Percentiles rank a stretch among this genome's conserved stretches.
These are phyloP conservation scores for Myrmecobius fasciatus DNA, from an alignment of 2,113 vertebrate species.

Conservation along the genomic window DNA sequence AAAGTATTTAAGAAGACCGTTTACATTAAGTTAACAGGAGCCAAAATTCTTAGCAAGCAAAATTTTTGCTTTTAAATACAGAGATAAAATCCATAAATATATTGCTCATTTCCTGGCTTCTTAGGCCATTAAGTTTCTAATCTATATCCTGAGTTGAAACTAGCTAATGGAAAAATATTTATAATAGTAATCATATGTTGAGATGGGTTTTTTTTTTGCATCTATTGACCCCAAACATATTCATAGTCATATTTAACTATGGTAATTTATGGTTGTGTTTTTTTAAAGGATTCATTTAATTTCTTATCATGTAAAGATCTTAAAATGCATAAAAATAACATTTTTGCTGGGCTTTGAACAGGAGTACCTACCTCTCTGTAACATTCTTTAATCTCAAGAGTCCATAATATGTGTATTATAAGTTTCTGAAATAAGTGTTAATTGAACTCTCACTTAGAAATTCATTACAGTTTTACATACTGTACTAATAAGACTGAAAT, in stretches of 20 bases:
- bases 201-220: conserved; percentile 51
- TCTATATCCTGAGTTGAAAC: conserved; percentile 56
- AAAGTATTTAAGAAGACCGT: conserved; percentile 13
- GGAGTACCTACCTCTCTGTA: not conserved
- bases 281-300: not conserved
- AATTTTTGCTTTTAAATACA: conserved; percentile 53
- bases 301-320: conserved; percentile 38
- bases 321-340: not conserved
- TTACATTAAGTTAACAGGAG: conserved; percentile 31
- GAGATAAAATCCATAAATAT: conserved; percentile 37
- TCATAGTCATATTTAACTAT: not conserved
- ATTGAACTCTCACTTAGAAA: conserved; percentile 9
- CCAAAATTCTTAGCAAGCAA: conserved; percentile 44
- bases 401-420: not conserved
- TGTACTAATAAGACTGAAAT: not conserved
- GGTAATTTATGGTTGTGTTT: conserved; percentile 21
- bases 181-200: conserved; percentile 40
- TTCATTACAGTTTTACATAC: not conserved
- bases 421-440: not conserved
- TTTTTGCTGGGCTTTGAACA: conserved; percentile 3
- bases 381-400: not conserved
- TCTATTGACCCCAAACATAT: conserved; percentile 9
- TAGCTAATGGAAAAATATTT: conserved; percentile 69
- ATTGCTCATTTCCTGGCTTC: conserved; percentile 61
- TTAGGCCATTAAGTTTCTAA: conserved; percentile 58